These are phyloP conservation scores for Volucella zonaria DNA, from an alignment of 2,888 invertebrate species.

Conservation along the genomic window DNA sequence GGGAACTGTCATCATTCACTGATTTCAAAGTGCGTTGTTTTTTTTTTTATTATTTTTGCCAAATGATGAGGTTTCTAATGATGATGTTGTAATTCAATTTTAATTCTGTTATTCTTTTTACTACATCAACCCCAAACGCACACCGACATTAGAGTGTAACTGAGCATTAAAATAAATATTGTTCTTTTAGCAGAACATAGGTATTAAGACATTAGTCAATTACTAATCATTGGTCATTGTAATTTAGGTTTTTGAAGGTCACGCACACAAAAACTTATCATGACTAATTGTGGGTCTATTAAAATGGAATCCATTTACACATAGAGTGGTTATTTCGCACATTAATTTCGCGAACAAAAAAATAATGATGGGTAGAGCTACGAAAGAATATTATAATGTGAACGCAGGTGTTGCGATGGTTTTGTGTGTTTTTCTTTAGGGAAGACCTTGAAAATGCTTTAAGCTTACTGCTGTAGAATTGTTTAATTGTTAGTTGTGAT, in stretches of 20 bases:
- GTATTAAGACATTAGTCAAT: conserved; percentile 33
- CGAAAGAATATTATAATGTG: not conserved
- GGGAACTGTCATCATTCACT: no score
- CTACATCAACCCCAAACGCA: not conserved
- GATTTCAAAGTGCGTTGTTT: no score
- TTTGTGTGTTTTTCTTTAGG: no score
- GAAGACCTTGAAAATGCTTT: no score
- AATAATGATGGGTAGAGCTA: conserved; percentile 25
- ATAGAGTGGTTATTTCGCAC: conserved; percentile 49
- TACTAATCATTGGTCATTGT: not conserved
- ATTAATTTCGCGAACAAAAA: conserved; percentile 31
- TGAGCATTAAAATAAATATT: conserved; percentile 44
- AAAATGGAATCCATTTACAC: conserved; percentile 5
- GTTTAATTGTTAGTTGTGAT: no score
- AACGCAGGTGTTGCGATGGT: conserved; percentile 21
- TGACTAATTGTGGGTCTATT: conserved; percentile 21
- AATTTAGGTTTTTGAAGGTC: conserved; percentile 3
- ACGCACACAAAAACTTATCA: not conserved
- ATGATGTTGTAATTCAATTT: conserved; percentile 19
- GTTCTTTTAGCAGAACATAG: not conserved
- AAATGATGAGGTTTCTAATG: not conserved
- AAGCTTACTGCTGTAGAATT: no score
- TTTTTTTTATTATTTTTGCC: no score
- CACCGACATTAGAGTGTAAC: conserved; percentile 20
- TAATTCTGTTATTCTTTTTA: conserved; percentile 36